These are phyloP conservation scores for Podarcis siculus DNA, from an alignment of 2,797 vertebrate species.

Conservation along the genomic window DNA sequence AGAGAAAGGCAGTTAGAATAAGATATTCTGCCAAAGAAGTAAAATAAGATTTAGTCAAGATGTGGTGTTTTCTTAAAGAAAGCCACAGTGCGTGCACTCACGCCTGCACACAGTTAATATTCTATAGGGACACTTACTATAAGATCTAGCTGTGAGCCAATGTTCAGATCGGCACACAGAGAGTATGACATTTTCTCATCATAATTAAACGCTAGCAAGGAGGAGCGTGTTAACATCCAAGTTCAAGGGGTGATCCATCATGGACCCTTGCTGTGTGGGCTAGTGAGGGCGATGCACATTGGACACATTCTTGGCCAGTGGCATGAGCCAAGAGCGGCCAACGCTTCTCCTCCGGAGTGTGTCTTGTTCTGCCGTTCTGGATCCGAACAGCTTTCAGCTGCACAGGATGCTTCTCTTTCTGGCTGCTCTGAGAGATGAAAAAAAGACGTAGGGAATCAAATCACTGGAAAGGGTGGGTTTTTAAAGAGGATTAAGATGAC, in stretches of 20 bases:
- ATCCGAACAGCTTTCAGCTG: conserved; percentile 66
- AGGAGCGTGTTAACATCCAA: conserved; percentile 45
- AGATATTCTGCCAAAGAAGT: conserved; percentile 33
- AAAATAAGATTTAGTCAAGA: conserved; percentile 59
- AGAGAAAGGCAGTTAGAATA: conserved; percentile 64
- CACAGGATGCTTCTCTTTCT: conserved; percentile 42
- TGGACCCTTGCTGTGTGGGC: conserved; percentile 71
- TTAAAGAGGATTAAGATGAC: conserved; percentile 47
- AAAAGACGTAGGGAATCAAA: conserved; percentile 55
- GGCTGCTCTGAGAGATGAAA: conserved; percentile 51
- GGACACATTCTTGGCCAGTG: conserved; percentile 69
- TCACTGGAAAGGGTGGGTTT: conserved; percentile 43
- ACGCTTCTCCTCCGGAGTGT: conserved; percentile 42
- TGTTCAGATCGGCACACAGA: conserved; percentile 65
- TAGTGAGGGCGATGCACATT: conserved; percentile 55
- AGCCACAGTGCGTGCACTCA: conserved; percentile 35
- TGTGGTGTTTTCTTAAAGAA: conserved; percentile 57
- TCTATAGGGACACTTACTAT: conserved; percentile 59
- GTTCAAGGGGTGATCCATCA: conserved; percentile 58
- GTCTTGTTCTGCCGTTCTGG: conserved; percentile 33
- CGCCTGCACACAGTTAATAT: conserved; percentile 56
- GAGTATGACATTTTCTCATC: conserved; percentile 64
- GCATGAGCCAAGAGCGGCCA: conserved; percentile 40
- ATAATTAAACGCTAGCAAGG: conserved; percentile 67
- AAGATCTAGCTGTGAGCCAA: conserved; percentile 67